phyloP scores from a whole-genome alignment of 2,113 vertebrate species.

The Carassius auratus region DNA sequence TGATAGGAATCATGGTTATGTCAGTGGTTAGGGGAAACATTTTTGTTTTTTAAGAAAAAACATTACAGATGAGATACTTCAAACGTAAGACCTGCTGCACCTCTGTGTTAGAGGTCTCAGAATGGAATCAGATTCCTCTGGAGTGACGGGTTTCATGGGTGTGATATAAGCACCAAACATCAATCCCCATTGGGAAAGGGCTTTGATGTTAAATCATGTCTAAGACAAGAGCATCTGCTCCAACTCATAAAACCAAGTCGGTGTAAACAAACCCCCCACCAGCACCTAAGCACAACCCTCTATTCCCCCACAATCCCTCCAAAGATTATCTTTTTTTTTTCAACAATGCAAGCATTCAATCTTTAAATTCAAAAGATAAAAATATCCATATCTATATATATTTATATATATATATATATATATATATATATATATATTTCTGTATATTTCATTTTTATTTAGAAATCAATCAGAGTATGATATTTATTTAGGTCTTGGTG shows the following conservation, averaged over 20 bases:
- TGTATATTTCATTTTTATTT: constrained; percentile 17
- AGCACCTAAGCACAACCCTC: constrained; percentile 29
- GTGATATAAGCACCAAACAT: constrained; percentile 66
- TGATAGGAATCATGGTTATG: not conserved
- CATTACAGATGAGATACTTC: constrained; percentile 26
- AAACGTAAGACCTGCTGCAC: constrained; percentile 11
- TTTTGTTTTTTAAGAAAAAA: not conserved
- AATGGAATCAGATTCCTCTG: constrained; percentile 30
- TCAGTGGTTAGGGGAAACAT: not conserved
- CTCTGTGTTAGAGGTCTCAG: constrained; percentile 3
- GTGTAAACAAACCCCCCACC: constrained; percentile 56
- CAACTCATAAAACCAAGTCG: constrained; percentile 59
- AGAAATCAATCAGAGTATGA: constrained; percentile 6
- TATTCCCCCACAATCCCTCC: constrained; percentile 27
- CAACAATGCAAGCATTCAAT: not conserved
- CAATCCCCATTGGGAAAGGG: constrained; percentile 57
- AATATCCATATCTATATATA: too few species aligned
- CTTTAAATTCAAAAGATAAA: not conserved
- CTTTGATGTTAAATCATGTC: constrained; percentile 70
- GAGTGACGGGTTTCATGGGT: constrained; percentile 57
- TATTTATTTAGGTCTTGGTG: constrained; percentile 32
- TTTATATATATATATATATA: too few species aligned
- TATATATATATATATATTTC: too few species aligned
- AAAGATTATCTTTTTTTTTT: not conserved
- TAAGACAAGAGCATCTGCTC: constrained; percentile 66